Evolutionary conservation across 2,888 invertebrate species (phyloP).

Genomic region (Trimorus sp.): DNA sequence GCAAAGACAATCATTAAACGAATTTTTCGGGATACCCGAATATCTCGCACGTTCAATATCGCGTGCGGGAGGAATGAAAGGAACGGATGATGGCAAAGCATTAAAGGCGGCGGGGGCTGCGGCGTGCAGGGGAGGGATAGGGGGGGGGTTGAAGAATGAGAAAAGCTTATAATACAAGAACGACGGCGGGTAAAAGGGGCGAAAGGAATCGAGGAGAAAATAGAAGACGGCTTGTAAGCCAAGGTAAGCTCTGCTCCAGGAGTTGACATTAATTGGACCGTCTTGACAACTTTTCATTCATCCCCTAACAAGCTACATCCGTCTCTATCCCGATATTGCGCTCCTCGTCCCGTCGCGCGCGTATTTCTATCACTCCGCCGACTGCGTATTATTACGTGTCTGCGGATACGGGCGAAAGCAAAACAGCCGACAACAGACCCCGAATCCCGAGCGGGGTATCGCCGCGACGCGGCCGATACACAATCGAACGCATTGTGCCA

Average conservation of each 20-base stretch:
- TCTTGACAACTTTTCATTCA: conserved; percentile 81
- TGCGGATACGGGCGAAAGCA: conserved; percentile 43
- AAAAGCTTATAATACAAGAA: conserved; percentile 71
- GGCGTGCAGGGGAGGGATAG: conserved; percentile 18
- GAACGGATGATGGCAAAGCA: conserved; percentile 58
- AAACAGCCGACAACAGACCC: conserved; percentile 58
- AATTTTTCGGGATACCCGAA: conserved; percentile 62
- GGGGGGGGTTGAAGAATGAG: conserved; percentile 65
- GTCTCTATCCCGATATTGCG: conserved; percentile 76
- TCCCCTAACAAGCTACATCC: conserved; percentile 81
- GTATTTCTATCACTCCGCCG: conserved; percentile 62
- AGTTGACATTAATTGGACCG: conserved; percentile 81
- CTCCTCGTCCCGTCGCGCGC: conserved; percentile 57
- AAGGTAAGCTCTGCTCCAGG: conserved; percentile 78
- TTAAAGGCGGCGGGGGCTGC: conserved; percentile 36
- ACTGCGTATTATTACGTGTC: conserved; percentile 61
- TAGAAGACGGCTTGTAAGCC: conserved; percentile 74
- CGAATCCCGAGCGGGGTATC: conserved; percentile 38
- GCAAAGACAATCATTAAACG: conserved; percentile 62
- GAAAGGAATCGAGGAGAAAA: conserved; percentile 63
- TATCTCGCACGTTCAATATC: conserved; percentile 69
- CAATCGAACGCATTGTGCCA: conserved; percentile 53
- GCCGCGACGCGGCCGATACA: conserved; percentile 43
- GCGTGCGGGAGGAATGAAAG: conserved; percentile 61
- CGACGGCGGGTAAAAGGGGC: conserved; percentile 60